Evolutionary conservation across 2,888 invertebrate genomes (phyloP).

Genomic region (Drosophila tanythrix): DNA sequence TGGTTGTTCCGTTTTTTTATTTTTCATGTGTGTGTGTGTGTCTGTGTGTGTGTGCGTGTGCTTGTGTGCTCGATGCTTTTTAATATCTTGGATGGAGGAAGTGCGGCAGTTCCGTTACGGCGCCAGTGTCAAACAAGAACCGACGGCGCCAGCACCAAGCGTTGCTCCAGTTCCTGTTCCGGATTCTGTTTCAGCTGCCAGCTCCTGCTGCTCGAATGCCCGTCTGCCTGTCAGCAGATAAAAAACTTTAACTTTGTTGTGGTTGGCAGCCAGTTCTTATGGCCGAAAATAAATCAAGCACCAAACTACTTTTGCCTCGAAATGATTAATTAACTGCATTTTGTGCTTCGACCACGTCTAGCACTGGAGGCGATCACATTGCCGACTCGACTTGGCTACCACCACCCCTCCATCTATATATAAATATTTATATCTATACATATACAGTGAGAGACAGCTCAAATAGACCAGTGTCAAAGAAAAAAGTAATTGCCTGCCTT

Average conservation of each 20-base stretch:
- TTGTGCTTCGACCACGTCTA: slow-evolving; percentile 70
- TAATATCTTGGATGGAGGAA: slow-evolving; percentile 53
- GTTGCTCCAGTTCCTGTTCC: neutral
- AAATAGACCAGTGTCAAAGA: too few species aligned
- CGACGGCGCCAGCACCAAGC: slow-evolving; percentile 2
- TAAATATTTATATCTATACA: too few species aligned
- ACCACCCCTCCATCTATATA: neutral
- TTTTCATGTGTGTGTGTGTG: slow-evolving; percentile 13
- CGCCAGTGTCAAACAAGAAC: slow-evolving; percentile 27
- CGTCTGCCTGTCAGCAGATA: slow-evolving; percentile 46
- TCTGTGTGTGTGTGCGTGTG: neutral
- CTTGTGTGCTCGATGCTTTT: slow-evolving; percentile 28
- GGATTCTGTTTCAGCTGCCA: slow-evolving; percentile 15
- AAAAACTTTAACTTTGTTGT: slow-evolving; percentile 65
- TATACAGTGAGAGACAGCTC: too few species aligned
- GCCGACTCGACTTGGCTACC: slow-evolving; percentile 3
- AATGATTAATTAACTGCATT: slow-evolving; percentile 80
- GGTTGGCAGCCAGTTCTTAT: slow-evolving; percentile 58
- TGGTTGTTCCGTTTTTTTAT: slow-evolving; percentile 9
- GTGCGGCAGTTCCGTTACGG: slow-evolving; percentile 26
- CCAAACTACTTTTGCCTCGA: slow-evolving; percentile 68
- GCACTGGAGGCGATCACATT: slow-evolving; percentile 27
- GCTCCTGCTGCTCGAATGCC: slow-evolving; percentile 7
- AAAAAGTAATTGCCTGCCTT: too few species aligned
- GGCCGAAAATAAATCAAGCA: slow-evolving; percentile 75